A percentile compares a stretch with the other conserved stretches of the same genome.
Evolutionary conservation across 2,888 invertebrate species (phyloP).

Genomic region (Lypha dubia): DNA sequence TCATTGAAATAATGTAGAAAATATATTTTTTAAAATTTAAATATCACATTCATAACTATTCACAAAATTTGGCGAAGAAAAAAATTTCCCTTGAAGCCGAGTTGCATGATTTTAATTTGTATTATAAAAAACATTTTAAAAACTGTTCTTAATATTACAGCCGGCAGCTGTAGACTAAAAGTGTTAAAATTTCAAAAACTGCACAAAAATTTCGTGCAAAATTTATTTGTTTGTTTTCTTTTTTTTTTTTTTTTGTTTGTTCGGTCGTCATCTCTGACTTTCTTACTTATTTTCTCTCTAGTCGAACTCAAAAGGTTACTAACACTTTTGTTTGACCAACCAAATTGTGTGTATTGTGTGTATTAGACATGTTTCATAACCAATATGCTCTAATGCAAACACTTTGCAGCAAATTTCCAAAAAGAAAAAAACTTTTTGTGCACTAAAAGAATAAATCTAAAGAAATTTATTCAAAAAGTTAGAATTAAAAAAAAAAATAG

Average conservation of each 20-base stretch:
- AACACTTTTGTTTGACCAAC: slow-evolving; percentile 48
- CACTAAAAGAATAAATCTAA: not conserved
- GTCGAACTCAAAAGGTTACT: slow-evolving; percentile 35
- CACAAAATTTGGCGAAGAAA: too few relatives aligned
- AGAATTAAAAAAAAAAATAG: too few relatives aligned
- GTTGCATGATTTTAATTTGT: too few relatives aligned
- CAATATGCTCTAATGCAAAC: slow-evolving; percentile 58
- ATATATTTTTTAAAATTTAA: too few relatives aligned
- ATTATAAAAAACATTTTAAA: too few relatives aligned
- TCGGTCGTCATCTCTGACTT: not conserved
- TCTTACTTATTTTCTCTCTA: not conserved
- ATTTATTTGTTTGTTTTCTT: slow-evolving; percentile 7
- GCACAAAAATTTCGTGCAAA: slow-evolving; percentile 20
- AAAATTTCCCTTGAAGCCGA: too few relatives aligned
- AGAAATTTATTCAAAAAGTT: too few relatives aligned
- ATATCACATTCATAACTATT: too few relatives aligned
- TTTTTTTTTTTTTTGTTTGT: too few relatives aligned
- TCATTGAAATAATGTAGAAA: too few relatives aligned
- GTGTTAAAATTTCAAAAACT: slow-evolving; percentile 29
- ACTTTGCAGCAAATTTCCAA: slow-evolving; percentile 2
- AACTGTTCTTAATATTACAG: too few relatives aligned
- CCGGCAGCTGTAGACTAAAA: not conserved
- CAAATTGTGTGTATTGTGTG: slow-evolving; percentile 22
- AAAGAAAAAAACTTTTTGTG: not conserved
- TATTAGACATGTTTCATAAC: slow-evolving; percentile 63